Evolutionary conservation across 2,113 vertebrate genomes (phyloP).

Genomic region (Gallinago undulata): DNA sequence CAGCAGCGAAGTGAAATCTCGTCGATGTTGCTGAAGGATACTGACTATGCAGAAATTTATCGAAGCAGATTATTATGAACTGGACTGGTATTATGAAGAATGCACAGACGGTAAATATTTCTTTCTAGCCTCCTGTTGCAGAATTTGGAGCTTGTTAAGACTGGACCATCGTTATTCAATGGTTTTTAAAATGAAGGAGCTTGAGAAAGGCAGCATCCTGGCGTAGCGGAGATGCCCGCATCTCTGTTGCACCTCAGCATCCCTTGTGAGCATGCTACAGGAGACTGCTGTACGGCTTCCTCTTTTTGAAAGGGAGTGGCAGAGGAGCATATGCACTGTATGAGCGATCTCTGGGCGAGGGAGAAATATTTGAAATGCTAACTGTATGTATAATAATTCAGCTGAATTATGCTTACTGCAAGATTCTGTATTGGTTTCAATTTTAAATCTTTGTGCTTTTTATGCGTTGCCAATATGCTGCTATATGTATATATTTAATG

Average conservation of each 20-base stretch:
- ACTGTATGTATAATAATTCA: background rate
- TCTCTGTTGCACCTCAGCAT: background rate
- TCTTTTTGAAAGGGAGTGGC: slow-evolving; percentile 8
- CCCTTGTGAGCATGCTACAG: background rate
- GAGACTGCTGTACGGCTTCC: slow-evolving; percentile 18
- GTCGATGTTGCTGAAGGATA: slow-evolving; percentile 60
- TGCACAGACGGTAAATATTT: slow-evolving; percentile 92
- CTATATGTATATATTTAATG: background rate
- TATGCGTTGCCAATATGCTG: background rate
- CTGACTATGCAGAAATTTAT: slow-evolving; percentile 98
- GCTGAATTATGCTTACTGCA: background rate
- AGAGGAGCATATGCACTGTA: background rate
- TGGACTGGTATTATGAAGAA: slow-evolving; percentile 99
- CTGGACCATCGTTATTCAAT: background rate
- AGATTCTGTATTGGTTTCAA: background rate
- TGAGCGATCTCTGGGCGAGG: background rate
- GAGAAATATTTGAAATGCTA: background rate
- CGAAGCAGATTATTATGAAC: slow-evolving; percentile 95
- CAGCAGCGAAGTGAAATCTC: slow-evolving; percentile 58
- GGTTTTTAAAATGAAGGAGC: background rate
- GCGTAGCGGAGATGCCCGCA: background rate
- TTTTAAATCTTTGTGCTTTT: background rate
- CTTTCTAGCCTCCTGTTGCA: slow-evolving; percentile 17
- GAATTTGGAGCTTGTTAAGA: background rate
- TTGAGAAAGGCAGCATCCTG: background rate